A percentile compares a stretch with the other conserved stretches of the same genome.
Evolutionary conservation across 2,888 invertebrate species (phyloP).

Genomic region (Tethea ocularis): DNA sequence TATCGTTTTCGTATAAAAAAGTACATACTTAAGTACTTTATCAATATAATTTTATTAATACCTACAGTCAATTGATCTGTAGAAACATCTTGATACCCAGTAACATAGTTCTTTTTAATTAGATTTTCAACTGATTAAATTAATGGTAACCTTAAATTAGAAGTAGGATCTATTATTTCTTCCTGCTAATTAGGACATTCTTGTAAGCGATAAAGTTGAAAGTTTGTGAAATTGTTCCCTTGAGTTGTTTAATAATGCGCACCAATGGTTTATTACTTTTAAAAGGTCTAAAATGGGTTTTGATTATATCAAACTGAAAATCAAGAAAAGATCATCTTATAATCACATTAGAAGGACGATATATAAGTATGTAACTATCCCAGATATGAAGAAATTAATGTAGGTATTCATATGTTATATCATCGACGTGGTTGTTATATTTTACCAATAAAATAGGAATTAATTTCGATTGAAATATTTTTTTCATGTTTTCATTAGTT

Average conservation of each 20-base stretch:
- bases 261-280: constrained; percentile 5
- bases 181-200: constrained; percentile 42
- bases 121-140: neutral
- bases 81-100: neutral
- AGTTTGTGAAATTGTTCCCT: constrained; percentile 48
- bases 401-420: neutral
- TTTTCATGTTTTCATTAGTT: constrained; percentile 5
- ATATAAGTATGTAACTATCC: too few relatives aligned
- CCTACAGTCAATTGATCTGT: too few relatives aligned
- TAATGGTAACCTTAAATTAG: neutral
- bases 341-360: too few relatives aligned
- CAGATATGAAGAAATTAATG: too few relatives aligned
- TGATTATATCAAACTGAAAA: too few relatives aligned
- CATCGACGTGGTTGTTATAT: too few relatives aligned
- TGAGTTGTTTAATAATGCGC: constrained; percentile 23
- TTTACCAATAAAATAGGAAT: neutral
- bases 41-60: constrained; percentile 36
- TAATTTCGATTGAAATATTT: constrained; percentile 12
- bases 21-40: too few relatives aligned
- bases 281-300: neutral
- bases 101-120: neutral
- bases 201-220: constrained; percentile 51
- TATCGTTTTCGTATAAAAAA: too few relatives aligned
- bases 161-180: neutral
- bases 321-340: too few relatives aligned